These are phyloP conservation scores for Holothuria glaberrima DNA, from an alignment of 35 echinoderm and acorn worm genomes.

Conservation along the genomic window DNA sequence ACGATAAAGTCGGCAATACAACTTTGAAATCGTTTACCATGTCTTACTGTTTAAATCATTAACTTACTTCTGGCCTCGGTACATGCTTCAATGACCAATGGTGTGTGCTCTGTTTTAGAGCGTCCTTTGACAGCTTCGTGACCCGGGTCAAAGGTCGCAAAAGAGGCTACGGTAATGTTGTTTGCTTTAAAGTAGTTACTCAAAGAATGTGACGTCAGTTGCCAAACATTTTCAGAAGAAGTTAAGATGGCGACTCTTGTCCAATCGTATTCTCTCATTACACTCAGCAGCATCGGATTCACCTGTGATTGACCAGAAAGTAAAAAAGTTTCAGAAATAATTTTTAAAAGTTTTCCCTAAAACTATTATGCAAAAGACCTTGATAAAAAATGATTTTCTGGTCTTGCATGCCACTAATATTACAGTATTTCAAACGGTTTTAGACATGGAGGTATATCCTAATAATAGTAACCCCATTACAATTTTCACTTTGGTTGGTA, in stretches of 20 bases:
- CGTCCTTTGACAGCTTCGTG: background rate
- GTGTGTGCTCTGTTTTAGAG: background rate
- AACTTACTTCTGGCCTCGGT: constrained; percentile 68
- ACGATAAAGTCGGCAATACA: too few species aligned
- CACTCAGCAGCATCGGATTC: constrained; percentile 59
- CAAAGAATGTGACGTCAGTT: constrained; percentile 62
- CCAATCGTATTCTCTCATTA: constrained; percentile 57
- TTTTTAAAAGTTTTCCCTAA: too few species aligned
- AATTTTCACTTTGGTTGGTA: too few species aligned
- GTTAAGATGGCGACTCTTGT: constrained; percentile 61
- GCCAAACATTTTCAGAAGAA: constrained; percentile 76
- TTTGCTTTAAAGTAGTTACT: constrained; percentile 29
- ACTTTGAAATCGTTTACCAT: too few species aligned
- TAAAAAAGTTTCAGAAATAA: too few species aligned
- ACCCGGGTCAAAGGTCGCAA: constrained; percentile 66
- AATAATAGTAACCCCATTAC: too few species aligned
- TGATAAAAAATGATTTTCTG: too few species aligned
- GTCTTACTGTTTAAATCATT: too few species aligned
- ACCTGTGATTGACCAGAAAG: background rate
- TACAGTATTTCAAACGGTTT: too few species aligned
- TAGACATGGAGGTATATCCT: too few species aligned
- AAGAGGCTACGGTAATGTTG: constrained; percentile 34
- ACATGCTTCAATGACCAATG: constrained; percentile 42
- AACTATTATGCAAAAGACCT: too few species aligned
- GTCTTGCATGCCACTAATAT: too few species aligned